Conservation (phyloP, 2,113 vertebrate genomes). For the Girardinichthys multiradiatus region DNA sequence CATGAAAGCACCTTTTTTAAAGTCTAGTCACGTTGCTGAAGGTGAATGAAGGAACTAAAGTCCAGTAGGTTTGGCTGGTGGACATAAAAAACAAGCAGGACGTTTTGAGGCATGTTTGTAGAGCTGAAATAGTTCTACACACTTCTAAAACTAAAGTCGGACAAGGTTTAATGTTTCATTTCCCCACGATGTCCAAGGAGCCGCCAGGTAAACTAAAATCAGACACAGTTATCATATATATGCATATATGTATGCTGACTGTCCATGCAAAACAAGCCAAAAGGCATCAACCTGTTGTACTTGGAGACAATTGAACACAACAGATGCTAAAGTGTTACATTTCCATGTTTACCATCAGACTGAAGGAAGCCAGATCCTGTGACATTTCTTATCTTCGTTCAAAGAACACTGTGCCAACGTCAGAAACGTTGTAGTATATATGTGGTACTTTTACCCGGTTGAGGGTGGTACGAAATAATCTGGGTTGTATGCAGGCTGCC, state of each 20-base stretch:
- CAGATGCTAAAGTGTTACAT: conserved; percentile 1
- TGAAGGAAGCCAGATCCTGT: background rate
- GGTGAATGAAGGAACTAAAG: background rate
- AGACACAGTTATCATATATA: background rate
- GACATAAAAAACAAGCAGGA: background rate
- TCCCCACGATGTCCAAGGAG: conserved; percentile 15
- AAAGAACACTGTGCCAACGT: conserved; percentile 21
- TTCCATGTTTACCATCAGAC: conserved; percentile 10
- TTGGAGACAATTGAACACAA: conserved; percentile 19
- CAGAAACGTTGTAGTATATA: conserved; percentile 15
- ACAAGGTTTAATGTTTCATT: conserved; percentile 24
- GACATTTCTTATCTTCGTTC: background rate
- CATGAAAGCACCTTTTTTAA: background rate
- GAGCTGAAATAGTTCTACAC: conserved; percentile 4
- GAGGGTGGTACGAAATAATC: conserved; percentile 83
- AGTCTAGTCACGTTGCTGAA: background rate
- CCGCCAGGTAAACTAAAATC: conserved; percentile 4
- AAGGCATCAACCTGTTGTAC: conserved; percentile 24
- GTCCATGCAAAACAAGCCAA: conserved; percentile 32
- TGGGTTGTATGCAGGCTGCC: conserved; percentile 88
- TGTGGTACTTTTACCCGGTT: conserved; percentile 58
- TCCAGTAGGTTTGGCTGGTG: conserved; percentile 1
- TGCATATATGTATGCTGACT: background rate
- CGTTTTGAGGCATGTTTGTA: background rate
- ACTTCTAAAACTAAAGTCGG: conserved; percentile 9